Evolutionary conservation across 1,140 invertebrate genomes (phyloP).

Genomic region (Drosophila hydei): DNA sequence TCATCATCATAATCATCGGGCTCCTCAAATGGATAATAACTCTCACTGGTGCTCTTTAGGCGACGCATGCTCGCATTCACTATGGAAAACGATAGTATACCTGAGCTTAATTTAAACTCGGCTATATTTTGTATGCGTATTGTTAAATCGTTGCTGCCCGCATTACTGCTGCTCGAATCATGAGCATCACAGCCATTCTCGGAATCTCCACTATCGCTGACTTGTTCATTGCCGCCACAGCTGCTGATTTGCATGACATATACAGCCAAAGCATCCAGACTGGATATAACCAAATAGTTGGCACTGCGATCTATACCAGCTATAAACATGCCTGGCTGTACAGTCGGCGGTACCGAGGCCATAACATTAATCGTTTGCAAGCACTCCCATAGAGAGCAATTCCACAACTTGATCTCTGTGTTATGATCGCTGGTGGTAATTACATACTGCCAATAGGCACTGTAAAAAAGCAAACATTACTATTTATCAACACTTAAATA

Average conservation of each 20-base stretch:
- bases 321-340: slow-evolving; percentile 86
- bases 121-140: slow-evolving; percentile 87
- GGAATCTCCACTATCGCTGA: slow-evolving; percentile 43
- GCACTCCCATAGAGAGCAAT: slow-evolving; percentile 96
- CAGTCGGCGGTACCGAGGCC: slow-evolving; percentile 63
- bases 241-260: slow-evolving; percentile 91
- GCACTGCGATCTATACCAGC: slow-evolving; percentile 92
- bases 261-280: slow-evolving; percentile 90
- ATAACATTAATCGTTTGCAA: slow-evolving; percentile 93
- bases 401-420: slow-evolving; percentile 96
- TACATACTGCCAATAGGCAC: slow-evolving; percentile 93
- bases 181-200: slow-evolving; percentile 31
- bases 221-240: slow-evolving; percentile 8
- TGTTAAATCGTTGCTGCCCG: slow-evolving; percentile 8
- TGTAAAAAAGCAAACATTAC: slow-evolving; percentile 4
- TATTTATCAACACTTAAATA: background rate
- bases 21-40: slow-evolving; percentile 82
- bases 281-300: slow-evolving; percentile 92
- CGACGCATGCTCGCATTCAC: slow-evolving; percentile 88
- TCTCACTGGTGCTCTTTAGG: slow-evolving; percentile 84
- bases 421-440: slow-evolving; percentile 95
- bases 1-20: slow-evolving; percentile 84
- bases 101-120: slow-evolving; percentile 92
- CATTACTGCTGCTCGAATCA: background rate
- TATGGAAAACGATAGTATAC: slow-evolving; percentile 94